phyloP scores from a whole-genome alignment of 2,113 vertebrate genomes.

The Alethe diademata region DNA sequence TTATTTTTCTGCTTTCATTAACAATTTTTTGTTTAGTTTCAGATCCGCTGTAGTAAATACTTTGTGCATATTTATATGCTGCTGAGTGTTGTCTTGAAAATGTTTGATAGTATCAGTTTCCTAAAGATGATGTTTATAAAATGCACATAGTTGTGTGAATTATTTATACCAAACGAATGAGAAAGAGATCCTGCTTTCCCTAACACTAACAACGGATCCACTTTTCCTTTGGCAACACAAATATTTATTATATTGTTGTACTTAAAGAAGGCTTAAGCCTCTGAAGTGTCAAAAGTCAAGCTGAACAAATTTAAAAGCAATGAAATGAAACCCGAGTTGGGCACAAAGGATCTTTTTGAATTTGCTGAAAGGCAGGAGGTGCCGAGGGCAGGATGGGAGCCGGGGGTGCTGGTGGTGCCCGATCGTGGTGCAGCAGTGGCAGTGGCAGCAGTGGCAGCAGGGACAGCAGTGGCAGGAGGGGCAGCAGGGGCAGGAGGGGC shows the following conservation, averaged over 20 bases:
- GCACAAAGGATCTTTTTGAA: slow-evolving; percentile 71
- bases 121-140: slow-evolving; percentile 68
- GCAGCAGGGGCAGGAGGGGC: too few relatives aligned
- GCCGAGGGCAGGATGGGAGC: slow-evolving; percentile 36
- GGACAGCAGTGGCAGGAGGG: too few relatives aligned
- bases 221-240: slow-evolving; percentile 64
- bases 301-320: slow-evolving; percentile 76
- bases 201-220: slow-evolving; percentile 56
- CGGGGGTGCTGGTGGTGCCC: background rate
- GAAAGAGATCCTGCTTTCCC: slow-evolving; percentile 58
- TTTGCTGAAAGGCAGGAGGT: slow-evolving; percentile 68
- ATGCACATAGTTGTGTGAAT: slow-evolving; percentile 61
- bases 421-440: too few relatives aligned
- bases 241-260: slow-evolving; percentile 73
- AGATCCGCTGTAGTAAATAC: slow-evolving; percentile 19
- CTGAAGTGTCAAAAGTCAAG: slow-evolving; percentile 74
- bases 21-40: slow-evolving; percentile 64
- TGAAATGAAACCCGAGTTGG: slow-evolving; percentile 69
- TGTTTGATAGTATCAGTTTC: slow-evolving; percentile 59
- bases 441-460: too few relatives aligned
- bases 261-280: slow-evolving; percentile 56
- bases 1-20: slow-evolving; percentile 62
- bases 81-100: slow-evolving; percentile 59
- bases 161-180: slow-evolving; percentile 70
- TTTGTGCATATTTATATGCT: slow-evolving; percentile 33